Percentiles rank a stretch among this genome's conserved stretches.
Conservation (phyloP, 2,888 invertebrate species). For the Lydus trimaculatus region DNA sequence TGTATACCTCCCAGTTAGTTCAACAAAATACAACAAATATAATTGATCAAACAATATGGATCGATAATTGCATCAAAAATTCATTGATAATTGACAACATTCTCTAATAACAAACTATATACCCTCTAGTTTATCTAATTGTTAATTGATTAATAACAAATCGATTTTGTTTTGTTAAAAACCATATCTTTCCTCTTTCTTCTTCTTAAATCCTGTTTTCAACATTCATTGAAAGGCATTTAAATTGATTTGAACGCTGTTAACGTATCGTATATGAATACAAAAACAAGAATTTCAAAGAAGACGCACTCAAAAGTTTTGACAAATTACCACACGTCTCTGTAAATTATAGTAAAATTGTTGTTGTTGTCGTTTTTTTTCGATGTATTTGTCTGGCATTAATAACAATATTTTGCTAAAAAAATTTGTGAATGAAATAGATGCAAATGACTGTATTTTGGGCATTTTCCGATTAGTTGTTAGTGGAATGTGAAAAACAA, state of each 20-base stretch:
- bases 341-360: neutral
- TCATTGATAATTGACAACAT: conserved; percentile 39
- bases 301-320: conserved; percentile 24
- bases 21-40: conserved; percentile 48
- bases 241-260: conserved; percentile 32
- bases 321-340: conserved; percentile 33
- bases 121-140: neutral
- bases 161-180: neutral
- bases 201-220: neutral
- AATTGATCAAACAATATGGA: no score
- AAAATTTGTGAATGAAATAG: no score
- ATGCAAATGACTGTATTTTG: no score
- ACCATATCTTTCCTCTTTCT: neutral
- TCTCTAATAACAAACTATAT: conserved; percentile 33
- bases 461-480: neutral
- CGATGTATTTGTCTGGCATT: neutral
- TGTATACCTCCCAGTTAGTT: conserved; percentile 6
- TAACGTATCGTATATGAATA: conserved; percentile 24
- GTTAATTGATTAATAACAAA: neutral
- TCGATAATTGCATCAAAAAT: conserved; percentile 45
- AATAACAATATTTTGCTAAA: neutral
- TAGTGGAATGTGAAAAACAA: neutral
- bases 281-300: conserved; percentile 30
- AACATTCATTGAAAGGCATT: conserved; percentile 22
- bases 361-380: neutral